These are phyloP conservation scores for Rhinella marina DNA, from an alignment of 2,797 vertebrate genomes.

Conservation along the genomic window DNA sequence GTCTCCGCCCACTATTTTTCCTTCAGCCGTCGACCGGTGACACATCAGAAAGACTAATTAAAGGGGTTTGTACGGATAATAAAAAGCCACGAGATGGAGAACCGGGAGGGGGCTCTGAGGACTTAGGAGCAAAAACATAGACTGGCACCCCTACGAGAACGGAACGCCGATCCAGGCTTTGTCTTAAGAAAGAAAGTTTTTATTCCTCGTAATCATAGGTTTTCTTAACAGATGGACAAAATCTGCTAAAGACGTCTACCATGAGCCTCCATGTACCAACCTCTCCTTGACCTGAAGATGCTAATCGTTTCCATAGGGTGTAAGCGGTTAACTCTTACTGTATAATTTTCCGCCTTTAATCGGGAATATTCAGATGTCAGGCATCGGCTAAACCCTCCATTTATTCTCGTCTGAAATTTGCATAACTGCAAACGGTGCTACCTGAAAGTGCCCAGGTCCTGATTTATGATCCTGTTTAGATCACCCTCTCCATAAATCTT, in stretches of 20 bases:
- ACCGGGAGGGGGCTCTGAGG: neutral
- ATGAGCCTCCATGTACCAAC: conserved; percentile 14
- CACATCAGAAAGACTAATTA: conserved; percentile 48
- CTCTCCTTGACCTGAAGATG: conserved; percentile 31
- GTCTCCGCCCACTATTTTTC: conserved; percentile 41
- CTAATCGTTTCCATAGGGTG: conserved; percentile 38
- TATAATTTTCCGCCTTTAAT: conserved; percentile 53
- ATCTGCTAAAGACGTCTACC: conserved; percentile 35
- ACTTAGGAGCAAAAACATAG: conserved; percentile 28
- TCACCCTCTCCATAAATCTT: conserved; percentile 86
- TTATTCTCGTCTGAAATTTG: conserved; percentile 67
- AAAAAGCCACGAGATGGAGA: conserved; percentile 46
- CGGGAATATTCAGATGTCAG: conserved; percentile 58
- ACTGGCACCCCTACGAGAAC: conserved; percentile 27
- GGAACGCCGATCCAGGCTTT: neutral
- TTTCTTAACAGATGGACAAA: conserved; percentile 36
- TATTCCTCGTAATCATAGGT: conserved; percentile 33
- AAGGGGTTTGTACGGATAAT: conserved; percentile 28
- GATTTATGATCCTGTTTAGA: conserved; percentile 86
- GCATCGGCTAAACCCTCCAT: conserved; percentile 63
- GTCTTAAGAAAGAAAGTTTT: conserved; percentile 29
- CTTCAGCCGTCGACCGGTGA: conserved; percentile 30
- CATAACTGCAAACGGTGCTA: conserved; percentile 77
- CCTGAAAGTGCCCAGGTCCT: conserved; percentile 77
- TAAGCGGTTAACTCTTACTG: conserved; percentile 45